Percentiles rank a stretch among this genome's conserved stretches.
Evolutionary conservation across 2,888 invertebrate genomes (phyloP).

Genomic region (Lochmaea crataegi): DNA sequence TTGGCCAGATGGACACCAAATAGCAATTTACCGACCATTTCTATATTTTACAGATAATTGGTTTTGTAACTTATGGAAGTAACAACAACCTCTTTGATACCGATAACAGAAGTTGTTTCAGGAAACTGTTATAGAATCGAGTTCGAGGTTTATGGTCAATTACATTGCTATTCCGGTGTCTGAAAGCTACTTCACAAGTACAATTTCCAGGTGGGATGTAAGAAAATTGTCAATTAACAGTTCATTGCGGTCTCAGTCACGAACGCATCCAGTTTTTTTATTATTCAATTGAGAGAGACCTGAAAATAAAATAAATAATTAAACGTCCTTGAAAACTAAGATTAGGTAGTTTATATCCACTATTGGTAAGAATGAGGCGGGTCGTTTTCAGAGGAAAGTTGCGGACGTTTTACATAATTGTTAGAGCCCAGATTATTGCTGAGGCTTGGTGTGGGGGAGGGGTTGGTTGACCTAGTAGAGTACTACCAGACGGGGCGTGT

Average conservation of each 20-base stretch:
- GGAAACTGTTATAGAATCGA: conserved; percentile 18
- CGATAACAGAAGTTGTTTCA: conserved; percentile 21
- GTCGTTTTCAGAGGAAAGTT: too few relatives aligned
- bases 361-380: too few relatives aligned
- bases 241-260: neutral
- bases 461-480: too few relatives aligned
- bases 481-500: too few relatives aligned
- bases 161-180: neutral
- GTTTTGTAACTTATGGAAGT: conserved; percentile 52
- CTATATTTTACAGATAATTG: conserved; percentile 59
- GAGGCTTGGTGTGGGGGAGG: too few relatives aligned
- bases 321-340: too few relatives aligned
- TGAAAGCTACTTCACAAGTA: neutral
- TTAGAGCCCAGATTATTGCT: too few relatives aligned
- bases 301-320: too few relatives aligned
- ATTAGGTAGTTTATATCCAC: too few relatives aligned
- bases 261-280: too few relatives aligned
- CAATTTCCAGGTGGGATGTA: neutral
- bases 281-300: too few relatives aligned
- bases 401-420: too few relatives aligned
- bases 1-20: conserved; percentile 50
- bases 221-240: neutral
- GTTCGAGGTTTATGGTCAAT: conserved; percentile 7
- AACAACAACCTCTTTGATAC: conserved; percentile 23
- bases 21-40: conserved; percentile 56